A percentile compares a stretch with the other conserved stretches of the same genome.
Evolutionary conservation across 2,113 vertebrate species (phyloP).

Genomic region (Ancistrus triradiatus): DNA sequence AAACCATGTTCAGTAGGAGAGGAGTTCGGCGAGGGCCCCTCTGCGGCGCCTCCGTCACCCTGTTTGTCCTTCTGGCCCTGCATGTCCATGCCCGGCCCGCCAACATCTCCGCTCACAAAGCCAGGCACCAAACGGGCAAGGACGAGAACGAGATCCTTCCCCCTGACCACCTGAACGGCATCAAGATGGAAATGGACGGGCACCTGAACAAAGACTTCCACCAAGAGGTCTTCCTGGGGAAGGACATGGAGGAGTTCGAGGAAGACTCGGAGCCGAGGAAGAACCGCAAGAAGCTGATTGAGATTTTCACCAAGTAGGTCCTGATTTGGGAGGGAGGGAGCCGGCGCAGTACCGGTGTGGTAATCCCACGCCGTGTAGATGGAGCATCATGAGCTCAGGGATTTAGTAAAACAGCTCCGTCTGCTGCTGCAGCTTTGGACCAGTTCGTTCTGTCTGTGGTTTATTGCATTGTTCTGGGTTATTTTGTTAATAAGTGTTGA

Average conservation of each 20-base stretch:
- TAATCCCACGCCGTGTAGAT: too few relatives aligned
- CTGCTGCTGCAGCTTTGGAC: too few relatives aligned
- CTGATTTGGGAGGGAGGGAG: background rate
- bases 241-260: conserved; percentile 86
- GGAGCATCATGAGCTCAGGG: too few relatives aligned
- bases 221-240: conserved; percentile 93
- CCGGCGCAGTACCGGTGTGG: too few relatives aligned
- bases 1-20: conserved; percentile 63
- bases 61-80: conserved; percentile 63
- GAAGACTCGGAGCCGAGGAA: conserved; percentile 83
- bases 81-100: conserved; percentile 78
- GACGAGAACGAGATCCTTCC: conserved; percentile 90
- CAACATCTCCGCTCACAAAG: conserved; percentile 79
- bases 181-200: conserved; percentile 91
- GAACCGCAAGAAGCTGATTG: conserved; percentile 86
- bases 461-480: too few relatives aligned
- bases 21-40: conserved; percentile 56
- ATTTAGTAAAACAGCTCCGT: too few relatives aligned
- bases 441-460: too few relatives aligned
- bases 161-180: conserved; percentile 85
- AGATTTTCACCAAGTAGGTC: conserved; percentile 88
- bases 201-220: conserved; percentile 94
- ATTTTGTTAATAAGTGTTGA: too few relatives aligned
- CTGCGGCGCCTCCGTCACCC: conserved; percentile 62
- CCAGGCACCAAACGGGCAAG: conserved; percentile 61